Conservation (phyloP, 2,888 invertebrate species). For the Cylloceria caligata region DNA sequence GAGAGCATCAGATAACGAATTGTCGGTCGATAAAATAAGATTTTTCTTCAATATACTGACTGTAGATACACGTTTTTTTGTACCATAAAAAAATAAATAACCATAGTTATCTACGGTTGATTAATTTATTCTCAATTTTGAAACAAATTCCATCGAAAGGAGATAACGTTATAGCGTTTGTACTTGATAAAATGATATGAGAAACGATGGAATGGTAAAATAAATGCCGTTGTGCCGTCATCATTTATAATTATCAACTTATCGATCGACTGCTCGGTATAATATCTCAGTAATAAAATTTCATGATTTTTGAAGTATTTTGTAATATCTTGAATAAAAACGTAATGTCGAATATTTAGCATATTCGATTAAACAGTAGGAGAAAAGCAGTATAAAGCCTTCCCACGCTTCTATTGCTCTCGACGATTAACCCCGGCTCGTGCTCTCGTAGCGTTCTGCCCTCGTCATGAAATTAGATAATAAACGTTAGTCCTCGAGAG, state of each 20-base stretch:
- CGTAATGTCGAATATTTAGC: not conserved
- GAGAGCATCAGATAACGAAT: not conserved
- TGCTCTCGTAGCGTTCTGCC: slow-evolving; percentile 48
- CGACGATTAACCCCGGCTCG: slow-evolving; percentile 45
- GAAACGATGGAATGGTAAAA: too few species aligned
- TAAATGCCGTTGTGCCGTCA: not conserved
- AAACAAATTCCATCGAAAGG: not conserved
- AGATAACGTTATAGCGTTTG: too few species aligned
- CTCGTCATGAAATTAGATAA: slow-evolving; percentile 60
- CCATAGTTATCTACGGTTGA: not conserved
- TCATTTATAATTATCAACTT: not conserved
- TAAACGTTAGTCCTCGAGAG: slow-evolving; percentile 49
- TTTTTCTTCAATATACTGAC: not conserved
- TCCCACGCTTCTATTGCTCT: slow-evolving; percentile 48
- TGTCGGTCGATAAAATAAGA: not conserved
- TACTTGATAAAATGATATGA: too few species aligned
- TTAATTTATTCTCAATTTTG: not conserved
- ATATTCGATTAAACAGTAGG: slow-evolving; percentile 6
- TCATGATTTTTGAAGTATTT: not conserved
- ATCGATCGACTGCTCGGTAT: not conserved
- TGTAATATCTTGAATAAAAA: not conserved
- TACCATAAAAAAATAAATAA: not conserved
- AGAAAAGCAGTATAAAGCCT: slow-evolving; percentile 13
- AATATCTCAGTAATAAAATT: not conserved
- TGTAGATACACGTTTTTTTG: not conserved